phyloP scores from a whole-genome alignment of 2,888 invertebrate species.

The Buathra laborator region DNA sequence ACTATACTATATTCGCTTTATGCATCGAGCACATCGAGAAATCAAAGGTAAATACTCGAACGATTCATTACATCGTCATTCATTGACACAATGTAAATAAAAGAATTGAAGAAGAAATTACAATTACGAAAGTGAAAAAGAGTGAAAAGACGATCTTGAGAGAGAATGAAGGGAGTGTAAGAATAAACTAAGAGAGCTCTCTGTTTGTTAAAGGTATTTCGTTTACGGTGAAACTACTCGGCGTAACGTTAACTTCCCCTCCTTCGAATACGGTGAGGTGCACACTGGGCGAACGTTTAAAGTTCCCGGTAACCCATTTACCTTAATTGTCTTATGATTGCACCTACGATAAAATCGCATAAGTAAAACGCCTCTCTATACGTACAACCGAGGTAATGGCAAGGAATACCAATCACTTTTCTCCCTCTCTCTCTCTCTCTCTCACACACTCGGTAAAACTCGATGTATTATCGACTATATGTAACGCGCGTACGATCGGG shows the following conservation, averaged over 20 bases:
- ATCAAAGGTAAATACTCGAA: neutral
- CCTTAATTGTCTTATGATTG: slow-evolving; percentile 52
- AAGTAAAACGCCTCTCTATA: slow-evolving; percentile 28
- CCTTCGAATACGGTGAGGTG: neutral
- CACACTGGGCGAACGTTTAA: slow-evolving; percentile 2
- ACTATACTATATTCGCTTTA: neutral
- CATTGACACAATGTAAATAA: neutral
- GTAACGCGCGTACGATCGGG: slow-evolving; percentile 6
- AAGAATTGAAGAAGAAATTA: neutral
- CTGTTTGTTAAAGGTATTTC: neutral
- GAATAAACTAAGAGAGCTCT: neutral
- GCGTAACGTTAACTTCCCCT: slow-evolving; percentile 17
- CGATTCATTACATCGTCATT: neutral
- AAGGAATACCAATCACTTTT: slow-evolving; percentile 47
- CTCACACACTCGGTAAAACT: neutral
- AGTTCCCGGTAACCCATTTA: slow-evolving; percentile 48
- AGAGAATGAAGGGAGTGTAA: slow-evolving; percentile 8
- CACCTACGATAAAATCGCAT: slow-evolving; percentile 40
- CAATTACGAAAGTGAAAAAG: neutral
- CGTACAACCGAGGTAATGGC: neutral
- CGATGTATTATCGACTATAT: slow-evolving; percentile 16
- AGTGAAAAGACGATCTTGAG: neutral
- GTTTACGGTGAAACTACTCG: slow-evolving; percentile 16
- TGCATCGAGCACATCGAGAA: neutral
- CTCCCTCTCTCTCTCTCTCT: neutral